Evolutionary conservation across 2,888 invertebrate genomes (phyloP), one percentile per base, ranked within the genome.

Genomic region (Cataglyphis livida): DNA sequence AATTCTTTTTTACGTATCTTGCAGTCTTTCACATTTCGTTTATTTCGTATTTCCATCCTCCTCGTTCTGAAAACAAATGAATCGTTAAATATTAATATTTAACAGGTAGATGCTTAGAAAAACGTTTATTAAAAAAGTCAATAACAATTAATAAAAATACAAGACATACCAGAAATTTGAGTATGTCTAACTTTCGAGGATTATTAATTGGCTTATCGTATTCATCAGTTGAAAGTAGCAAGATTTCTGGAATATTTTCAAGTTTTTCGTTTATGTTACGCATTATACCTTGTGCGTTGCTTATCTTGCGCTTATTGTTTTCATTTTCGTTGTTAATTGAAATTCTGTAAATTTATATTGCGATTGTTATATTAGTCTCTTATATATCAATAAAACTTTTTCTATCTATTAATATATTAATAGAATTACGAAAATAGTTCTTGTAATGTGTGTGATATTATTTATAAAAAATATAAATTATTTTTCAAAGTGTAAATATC

Each of bases 141-240:
- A 44, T 32, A 57, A 65, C 0, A 9, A 6, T 41, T 35, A 21
- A 68, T 66, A 28, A n/a, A 41, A 78, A 35, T 15, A 41, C 4
- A n/a, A 75, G n/a, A 7, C 38, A 9, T 84, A 92, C 92, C 92
- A 92, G 85, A 78, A 92, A 84, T 79, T 92, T 90, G 64, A 90
- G 87, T 78, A 90, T 76, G 18, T 86, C 86, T 25, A 91, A 64
- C 54, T 89, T 89, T 54, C 81, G 89, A 12, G 83, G 73, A 59
- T 85, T 85, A 59, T 85, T 84, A 21, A 82, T 85, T 21, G 82
- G 84, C 48, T 87, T 81, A 41, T 86, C 65, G 48, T 88, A 84
- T 7, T 87, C 87, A n/a, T 83, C 85, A 21, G 66, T 79, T 32
- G 91, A 82, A 62, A 90, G 84, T 76, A 91, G 70, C 6, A 92